Evolutionary conservation across 2,888 invertebrate species (phyloP).

Genomic region (Lypha dubia): DNA sequence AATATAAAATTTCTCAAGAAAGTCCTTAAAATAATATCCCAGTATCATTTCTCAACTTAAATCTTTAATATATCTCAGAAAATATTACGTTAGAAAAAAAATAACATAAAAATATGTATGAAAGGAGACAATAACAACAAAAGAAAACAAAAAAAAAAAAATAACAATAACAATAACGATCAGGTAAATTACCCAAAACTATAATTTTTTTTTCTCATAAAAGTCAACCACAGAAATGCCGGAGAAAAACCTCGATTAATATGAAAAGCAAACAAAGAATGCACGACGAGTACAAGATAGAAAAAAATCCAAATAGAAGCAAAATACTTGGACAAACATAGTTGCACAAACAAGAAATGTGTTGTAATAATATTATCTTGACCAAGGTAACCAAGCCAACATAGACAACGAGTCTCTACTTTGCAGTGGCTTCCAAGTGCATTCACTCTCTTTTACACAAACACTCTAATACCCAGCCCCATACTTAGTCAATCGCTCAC

Average conservation of each 20-base stretch:
- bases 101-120: neutral
- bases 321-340: slow-evolving; percentile 49
- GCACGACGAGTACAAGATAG: slow-evolving; percentile 12
- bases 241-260: slow-evolving; percentile 74
- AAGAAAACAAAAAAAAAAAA: too few species aligned
- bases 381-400: slow-evolving; percentile 68
- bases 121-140: neutral
- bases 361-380: slow-evolving; percentile 73
- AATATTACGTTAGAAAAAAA: slow-evolving; percentile 5
- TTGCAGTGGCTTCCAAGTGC: neutral
- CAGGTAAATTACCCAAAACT: slow-evolving; percentile 65
- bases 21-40: slow-evolving; percentile 23
- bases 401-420: slow-evolving; percentile 40
- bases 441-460: neutral
- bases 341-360: slow-evolving; percentile 53
- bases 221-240: slow-evolving; percentile 73
- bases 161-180: slow-evolving; percentile 25
- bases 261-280: slow-evolving; percentile 68
- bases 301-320: neutral
- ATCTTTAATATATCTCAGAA: slow-evolving; percentile 4
- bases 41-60: slow-evolving; percentile 33
- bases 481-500: too few species aligned
- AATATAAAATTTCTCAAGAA: slow-evolving; percentile 27
- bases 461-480: too few species aligned
- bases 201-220: slow-evolving; percentile 62